phyloP scores from a whole-genome alignment of 2,113 vertebrate genomes.

The Varanus komodoensis region DNA sequence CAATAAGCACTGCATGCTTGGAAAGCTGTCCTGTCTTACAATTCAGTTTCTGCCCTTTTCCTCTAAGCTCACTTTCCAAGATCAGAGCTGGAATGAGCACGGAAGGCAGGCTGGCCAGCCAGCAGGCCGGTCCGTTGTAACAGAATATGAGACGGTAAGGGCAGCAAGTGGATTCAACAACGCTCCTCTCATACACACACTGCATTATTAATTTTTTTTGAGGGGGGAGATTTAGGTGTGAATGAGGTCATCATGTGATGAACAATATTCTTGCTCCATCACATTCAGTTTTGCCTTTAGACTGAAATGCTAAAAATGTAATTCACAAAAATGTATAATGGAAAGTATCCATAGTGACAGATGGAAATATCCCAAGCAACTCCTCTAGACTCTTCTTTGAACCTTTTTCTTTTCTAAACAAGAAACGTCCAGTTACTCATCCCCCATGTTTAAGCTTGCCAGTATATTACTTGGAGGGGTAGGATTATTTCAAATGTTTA shows the following conservation, averaged over 20 bases:
- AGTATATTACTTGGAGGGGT: not conserved
- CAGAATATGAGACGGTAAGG: not conserved
- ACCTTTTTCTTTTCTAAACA: not conserved
- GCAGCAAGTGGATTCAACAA: not conserved
- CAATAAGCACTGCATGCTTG: not conserved
- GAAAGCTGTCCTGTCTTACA: not conserved
- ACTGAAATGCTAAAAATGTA: not conserved
- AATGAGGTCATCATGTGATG: not conserved
- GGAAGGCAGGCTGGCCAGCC: too few species aligned
- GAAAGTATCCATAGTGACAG: not conserved
- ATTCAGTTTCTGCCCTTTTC: too few species aligned
- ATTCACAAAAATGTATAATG: not conserved
- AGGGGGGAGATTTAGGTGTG: not conserved
- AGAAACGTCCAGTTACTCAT: not conserved
- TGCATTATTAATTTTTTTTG: too few species aligned
- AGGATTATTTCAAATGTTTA: not conserved
- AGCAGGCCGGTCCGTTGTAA: not conserved
- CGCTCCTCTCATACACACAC: not conserved
- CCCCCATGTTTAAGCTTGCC: not conserved
- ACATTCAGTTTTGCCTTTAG: not conserved
- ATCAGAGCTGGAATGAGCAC: not conserved
- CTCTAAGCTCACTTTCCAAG: not conserved
- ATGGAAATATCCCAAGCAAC: not conserved
- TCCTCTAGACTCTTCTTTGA: not conserved
- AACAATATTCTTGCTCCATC: not conserved